phyloP scores from a whole-genome alignment of 2,888 invertebrate genomes.

The Tetrapedia diversipes region DNA sequence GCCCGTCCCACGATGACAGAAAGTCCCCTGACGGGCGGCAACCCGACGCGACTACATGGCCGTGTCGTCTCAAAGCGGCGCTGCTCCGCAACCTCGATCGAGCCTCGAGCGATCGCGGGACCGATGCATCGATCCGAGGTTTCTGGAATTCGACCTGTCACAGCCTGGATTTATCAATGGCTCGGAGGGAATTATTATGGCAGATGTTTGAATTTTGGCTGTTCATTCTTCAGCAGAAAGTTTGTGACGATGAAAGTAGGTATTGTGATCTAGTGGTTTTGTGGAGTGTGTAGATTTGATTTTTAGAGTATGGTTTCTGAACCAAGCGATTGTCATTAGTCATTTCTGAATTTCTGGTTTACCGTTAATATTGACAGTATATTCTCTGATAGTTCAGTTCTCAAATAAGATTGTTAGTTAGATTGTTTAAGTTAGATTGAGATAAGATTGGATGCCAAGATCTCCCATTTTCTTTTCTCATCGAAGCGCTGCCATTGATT shows the following conservation, averaged over 20 bases:
- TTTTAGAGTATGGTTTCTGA: not conserved
- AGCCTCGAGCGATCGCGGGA: conserved; percentile 60
- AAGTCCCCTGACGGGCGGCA: conserved; percentile 42
- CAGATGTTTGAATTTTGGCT: conserved; percentile 2
- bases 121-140: conserved; percentile 61
- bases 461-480: too few species aligned
- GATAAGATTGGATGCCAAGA: too few species aligned
- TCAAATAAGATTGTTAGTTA: too few species aligned
- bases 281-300: too few species aligned
- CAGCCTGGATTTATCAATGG: conserved; percentile 20
- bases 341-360: too few species aligned
- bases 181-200: conserved; percentile 25
- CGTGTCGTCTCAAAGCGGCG: conserved; percentile 52
- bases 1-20: conserved; percentile 68
- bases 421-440: conserved; percentile 9
- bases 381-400: not conserved
- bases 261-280: too few species aligned
- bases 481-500: too few species aligned
- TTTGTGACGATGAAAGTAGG: conserved; percentile 21
- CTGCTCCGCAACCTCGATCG: conserved; percentile 51
- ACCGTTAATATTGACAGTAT: too few species aligned
- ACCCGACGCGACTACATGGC: conserved; percentile 59
- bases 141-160: conserved; percentile 62
- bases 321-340: too few species aligned
- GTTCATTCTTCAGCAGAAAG: conserved; percentile 13